Base-by-base conservation (phyloP, 2,888 invertebrate genomes). In the Onchidella celtica region DNA sequence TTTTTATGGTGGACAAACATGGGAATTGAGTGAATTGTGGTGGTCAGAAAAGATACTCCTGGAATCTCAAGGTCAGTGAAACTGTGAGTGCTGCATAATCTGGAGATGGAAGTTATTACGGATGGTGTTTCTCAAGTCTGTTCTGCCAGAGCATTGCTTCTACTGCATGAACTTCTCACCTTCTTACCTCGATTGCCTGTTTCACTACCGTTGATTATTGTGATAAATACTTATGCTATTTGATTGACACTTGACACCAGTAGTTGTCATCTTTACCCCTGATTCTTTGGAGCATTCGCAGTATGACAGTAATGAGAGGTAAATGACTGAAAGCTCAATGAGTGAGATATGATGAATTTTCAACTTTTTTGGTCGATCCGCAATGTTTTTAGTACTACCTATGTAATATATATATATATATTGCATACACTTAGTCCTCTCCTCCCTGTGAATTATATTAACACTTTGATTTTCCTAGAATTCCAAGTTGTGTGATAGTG, bases 401-500 rank as follows among this genome's bases (percentile, higher is more conserved):
- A 11, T 47, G 47, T 47, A 47, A 47, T 47, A n/a, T n/a, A n/a
- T n/a, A n/a, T n/a, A n/a, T n/a, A n/a, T n/a, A n/a, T n/a, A n/a
- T 47, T 47, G 47, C 47, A 47, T 4, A 63, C n/a, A 24, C 3
- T 68, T 34, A 36, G 68, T 34, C 38, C 24, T n/a, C 21, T 68
- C 24, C 24, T 36, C 36, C 61, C 61, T n/a, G 61, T 61, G 61
- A 68, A 29, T 36, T 17, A 17, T 36, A 17, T n/a, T 36, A 36
- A 68, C 32, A 32, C 4, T 27, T 32, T 68, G 34, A 68, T 34
- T 68, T 3, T 14, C 68, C 24, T 34, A 68, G 47, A 47, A 40
- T 70, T 47, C 40, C 70, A 47, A 70, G 14, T 47, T 36, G 24
- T 24, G 47, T 47, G 70, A 40, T 47, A 70, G 47, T 47, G 9